A percentile compares a stretch with the other conserved stretches of the same genome.
phyloP scores from a whole-genome alignment of 1,140 invertebrate species.

The Hyles vespertilio region DNA sequence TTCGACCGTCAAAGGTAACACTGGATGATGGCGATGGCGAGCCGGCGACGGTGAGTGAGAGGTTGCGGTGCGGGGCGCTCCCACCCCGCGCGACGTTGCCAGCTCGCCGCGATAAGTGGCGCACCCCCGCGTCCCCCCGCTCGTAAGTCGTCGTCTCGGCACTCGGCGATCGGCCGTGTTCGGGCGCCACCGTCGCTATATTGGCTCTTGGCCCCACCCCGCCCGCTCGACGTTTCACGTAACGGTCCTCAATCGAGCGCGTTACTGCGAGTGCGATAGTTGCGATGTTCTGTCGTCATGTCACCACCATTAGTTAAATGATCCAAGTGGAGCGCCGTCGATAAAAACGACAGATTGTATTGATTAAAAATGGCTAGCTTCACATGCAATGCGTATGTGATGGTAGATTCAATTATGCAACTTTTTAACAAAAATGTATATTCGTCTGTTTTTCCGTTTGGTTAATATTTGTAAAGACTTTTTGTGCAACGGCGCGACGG shows the following conservation, averaged over 20 bases:
- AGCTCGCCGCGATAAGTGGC: constrained; percentile 72
- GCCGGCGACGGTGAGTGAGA: constrained; percentile 72
- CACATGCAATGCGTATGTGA: too few relatives aligned
- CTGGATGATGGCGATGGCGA: constrained; percentile 58
- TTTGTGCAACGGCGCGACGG: constrained; percentile 44
- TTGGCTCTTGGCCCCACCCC: constrained; percentile 58
- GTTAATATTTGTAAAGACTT: constrained; percentile 34
- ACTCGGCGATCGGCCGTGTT: constrained; percentile 56
- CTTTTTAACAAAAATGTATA: not conserved
- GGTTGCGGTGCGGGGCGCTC: constrained; percentile 68
- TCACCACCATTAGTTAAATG: constrained; percentile 36
- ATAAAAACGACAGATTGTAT: constrained; percentile 14
- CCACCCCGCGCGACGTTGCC: constrained; percentile 70
- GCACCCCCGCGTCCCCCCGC: constrained; percentile 66
- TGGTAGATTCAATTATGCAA: too few relatives aligned
- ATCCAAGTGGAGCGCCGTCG: constrained; percentile 31
- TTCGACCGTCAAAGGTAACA: constrained; percentile 74
- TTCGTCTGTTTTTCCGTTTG: constrained; percentile 34
- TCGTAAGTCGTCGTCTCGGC: constrained; percentile 57
- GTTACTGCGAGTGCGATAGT: constrained; percentile 60
- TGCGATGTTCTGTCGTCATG: constrained; percentile 44
- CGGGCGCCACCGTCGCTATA: constrained; percentile 58
- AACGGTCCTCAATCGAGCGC: constrained; percentile 74
- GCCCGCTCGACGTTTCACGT: constrained; percentile 70
- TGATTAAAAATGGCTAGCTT: constrained; percentile 3